phyloP scores from a whole-genome alignment of 2,113 vertebrate species.

The Nymphicus hollandicus region DNA sequence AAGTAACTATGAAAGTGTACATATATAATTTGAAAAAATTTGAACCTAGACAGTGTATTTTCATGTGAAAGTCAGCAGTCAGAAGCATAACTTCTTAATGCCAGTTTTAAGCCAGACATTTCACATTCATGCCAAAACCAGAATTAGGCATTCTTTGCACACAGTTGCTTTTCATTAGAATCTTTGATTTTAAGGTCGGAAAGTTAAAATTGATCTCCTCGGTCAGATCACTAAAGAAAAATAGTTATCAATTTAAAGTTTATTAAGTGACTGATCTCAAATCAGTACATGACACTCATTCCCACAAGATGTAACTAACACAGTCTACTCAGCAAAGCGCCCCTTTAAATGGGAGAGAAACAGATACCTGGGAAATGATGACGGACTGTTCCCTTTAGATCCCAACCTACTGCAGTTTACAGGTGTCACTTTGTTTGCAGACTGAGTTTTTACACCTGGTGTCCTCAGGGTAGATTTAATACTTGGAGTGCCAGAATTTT shows the following conservation, averaged over 20 bases:
- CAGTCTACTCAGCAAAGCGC: neutral
- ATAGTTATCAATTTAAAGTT: neutral
- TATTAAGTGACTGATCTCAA: neutral
- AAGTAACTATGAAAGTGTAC: neutral
- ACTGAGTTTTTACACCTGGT: constrained; percentile 51
- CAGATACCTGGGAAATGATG: constrained; percentile 69
- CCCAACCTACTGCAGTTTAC: constrained; percentile 12
- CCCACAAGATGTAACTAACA: neutral
- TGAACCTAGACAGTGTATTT: neutral
- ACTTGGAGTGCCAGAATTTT: constrained; percentile 57
- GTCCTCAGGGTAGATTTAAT: constrained; percentile 58
- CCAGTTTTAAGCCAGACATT: neutral
- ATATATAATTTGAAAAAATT: neutral
- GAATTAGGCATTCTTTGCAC: neutral
- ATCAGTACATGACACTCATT: neutral
- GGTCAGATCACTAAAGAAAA: neutral
- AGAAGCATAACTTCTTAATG: neutral
- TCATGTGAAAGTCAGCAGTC: neutral
- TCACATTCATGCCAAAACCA: neutral
- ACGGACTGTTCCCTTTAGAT: constrained; percentile 65
- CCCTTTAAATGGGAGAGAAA: neutral
- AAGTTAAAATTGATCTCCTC: neutral
- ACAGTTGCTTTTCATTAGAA: neutral
- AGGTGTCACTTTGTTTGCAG: constrained; percentile 45
- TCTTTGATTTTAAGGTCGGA: neutral